phyloP scores from a whole-genome alignment of 2,888 invertebrate species.

The Sesamia inferens region DNA sequence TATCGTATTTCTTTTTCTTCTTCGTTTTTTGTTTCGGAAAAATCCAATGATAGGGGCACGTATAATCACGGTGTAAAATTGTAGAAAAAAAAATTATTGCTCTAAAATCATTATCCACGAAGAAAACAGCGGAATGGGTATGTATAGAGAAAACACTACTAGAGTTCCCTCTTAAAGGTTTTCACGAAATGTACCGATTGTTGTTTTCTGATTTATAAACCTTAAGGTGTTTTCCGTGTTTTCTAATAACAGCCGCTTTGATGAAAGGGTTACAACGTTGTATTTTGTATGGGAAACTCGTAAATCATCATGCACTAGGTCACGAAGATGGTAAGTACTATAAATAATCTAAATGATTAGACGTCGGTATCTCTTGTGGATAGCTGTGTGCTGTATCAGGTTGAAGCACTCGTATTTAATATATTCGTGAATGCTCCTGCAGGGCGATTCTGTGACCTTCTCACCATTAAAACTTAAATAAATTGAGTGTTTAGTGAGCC shows the following conservation, averaged over 20 bases:
- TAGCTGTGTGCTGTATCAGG: constrained; percentile 11
- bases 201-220: background rate
- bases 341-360: background rate
- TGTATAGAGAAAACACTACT: too few species aligned
- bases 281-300: background rate
- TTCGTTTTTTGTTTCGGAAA: too few species aligned
- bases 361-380: background rate
- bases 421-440: background rate
- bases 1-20: too few species aligned
- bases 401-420: constrained; percentile 2
- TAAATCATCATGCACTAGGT: background rate
- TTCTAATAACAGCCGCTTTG: background rate
- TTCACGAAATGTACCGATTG: background rate
- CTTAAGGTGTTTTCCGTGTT: background rate
- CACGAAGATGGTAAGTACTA: background rate
- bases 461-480: too few species aligned
- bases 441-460: too few species aligned
- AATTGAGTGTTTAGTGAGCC: too few species aligned
- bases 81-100: too few species aligned
- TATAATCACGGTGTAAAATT: too few species aligned
- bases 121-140: too few species aligned
- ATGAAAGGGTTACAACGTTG: background rate
- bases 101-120: too few species aligned
- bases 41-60: too few species aligned
- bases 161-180: too few species aligned